These are phyloP conservation scores for Ormyrus pomaceus DNA, from an alignment of 2,888 invertebrate genomes.

Conservation along the genomic window DNA sequence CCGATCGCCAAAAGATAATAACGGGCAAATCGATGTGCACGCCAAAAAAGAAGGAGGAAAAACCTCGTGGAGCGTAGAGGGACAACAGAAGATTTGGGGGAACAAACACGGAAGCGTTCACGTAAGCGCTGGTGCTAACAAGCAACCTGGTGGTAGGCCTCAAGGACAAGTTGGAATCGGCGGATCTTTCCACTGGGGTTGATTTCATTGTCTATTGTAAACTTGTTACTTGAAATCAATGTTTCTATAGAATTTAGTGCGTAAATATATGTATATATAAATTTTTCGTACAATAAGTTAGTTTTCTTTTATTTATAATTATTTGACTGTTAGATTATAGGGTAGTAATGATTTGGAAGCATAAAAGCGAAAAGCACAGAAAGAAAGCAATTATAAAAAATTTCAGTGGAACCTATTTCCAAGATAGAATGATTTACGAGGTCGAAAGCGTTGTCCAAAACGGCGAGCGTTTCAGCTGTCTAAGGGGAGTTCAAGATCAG, in stretches of 20 bases:
- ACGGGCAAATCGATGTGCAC: neutral
- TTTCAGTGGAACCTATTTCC: too few relatives aligned
- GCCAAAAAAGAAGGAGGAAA: slow-evolving; percentile 27
- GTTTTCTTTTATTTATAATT: too few relatives aligned
- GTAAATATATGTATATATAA: too few relatives aligned
- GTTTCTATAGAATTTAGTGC: too few relatives aligned
- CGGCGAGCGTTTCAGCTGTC: neutral
- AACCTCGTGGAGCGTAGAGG: slow-evolving; percentile 23
- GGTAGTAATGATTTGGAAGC: too few relatives aligned
- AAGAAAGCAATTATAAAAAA: too few relatives aligned
- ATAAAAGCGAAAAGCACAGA: too few relatives aligned
- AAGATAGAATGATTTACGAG: slow-evolving; percentile 28
- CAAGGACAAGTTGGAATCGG: slow-evolving; percentile 21
- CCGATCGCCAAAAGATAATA: neutral
- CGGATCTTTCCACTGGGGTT: slow-evolving; percentile 19
- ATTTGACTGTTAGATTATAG: too few relatives aligned
- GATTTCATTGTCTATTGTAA: neutral
- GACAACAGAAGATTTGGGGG: slow-evolving; percentile 27
- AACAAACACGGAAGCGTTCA: slow-evolving; percentile 38
- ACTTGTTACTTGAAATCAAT: too few relatives aligned
- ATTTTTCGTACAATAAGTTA: too few relatives aligned
- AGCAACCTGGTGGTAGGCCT: slow-evolving; percentile 27
- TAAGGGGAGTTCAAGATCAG: slow-evolving; percentile 47
- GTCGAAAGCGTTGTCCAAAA: neutral
- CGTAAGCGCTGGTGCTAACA: slow-evolving; percentile 31